Base-by-base conservation (phyloP, 2,888 invertebrate genomes). In the Euphydryas editha region DNA sequence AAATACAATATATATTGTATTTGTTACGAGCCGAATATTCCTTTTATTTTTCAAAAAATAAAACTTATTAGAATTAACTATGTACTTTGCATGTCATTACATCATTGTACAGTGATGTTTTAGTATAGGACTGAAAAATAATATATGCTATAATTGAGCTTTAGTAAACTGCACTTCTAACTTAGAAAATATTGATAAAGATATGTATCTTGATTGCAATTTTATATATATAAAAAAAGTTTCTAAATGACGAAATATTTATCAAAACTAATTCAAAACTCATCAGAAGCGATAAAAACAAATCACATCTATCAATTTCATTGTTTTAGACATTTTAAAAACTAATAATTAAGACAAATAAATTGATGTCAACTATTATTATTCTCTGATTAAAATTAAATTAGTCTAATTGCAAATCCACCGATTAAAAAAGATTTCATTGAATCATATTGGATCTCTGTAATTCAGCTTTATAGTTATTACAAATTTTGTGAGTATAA, bases 21-120 rank as follows among this genome's bases (percentile, higher is more conserved):
- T 51, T n/a, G 24, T 51, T 51, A 51, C 49, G 24, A 49, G 49
- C 49, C 49, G 7, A 51, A n/a, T 15, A 24, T 24, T 21, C 15
- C 5, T 13, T 49, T 49, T 20, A 3, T 46, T 18, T 18, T 17
- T 13, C 10, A 47, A 47, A 11, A n/a, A n/a, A 24, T 2, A n/a
- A 7, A 24, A 3, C 21, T 1, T 30, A 54, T 36, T 36, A 54
- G 2, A 30, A 17, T 17, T 49, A 1, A n/a, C n/a, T 36, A 36
- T 17, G 54, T 36, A 30, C 54, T 54, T 54, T 30, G 54, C 36
- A 17, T 36, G 17, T 36, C 17, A 36, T n/a, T 44, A 6, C n/a
- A 44, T 36, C 17, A 36, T n/a, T 44, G 2, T 44, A 44, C 5
- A 15, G n/a, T 15, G 42, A 44, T n/a, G n/a, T n/a, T n/a, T 3